Conservation (phyloP, 2,797 vertebrate genomes). For the Pogonophryne albipinna region DNA sequence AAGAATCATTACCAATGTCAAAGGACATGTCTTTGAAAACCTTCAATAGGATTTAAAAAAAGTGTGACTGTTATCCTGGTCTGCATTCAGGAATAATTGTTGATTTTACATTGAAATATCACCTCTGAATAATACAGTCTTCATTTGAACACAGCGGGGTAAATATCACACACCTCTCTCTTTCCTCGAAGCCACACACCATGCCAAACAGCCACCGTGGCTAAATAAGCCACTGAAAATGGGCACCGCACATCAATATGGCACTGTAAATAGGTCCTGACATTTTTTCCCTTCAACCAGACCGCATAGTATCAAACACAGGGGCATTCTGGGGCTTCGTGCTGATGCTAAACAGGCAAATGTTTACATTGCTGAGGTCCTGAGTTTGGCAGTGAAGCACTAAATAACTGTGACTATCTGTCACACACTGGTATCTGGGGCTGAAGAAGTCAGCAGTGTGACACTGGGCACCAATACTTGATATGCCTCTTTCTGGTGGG, state of each 20-base stretch:
- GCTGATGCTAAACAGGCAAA: constrained; percentile 50
- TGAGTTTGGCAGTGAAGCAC: constrained; percentile 61
- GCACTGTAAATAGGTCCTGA: constrained; percentile 52
- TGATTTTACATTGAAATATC: constrained; percentile 44
- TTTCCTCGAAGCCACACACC: constrained; percentile 51
- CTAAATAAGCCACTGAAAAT: constrained; percentile 59
- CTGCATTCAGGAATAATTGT: constrained; percentile 10
- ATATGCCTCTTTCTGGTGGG: constrained; percentile 19
- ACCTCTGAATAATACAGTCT: constrained; percentile 13
- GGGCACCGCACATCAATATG: constrained; percentile 42
- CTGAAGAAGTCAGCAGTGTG: constrained; percentile 34
- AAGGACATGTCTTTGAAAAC: neutral
- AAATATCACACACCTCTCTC: constrained; percentile 36
- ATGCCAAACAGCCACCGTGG: constrained; percentile 37
- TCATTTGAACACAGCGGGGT: constrained; percentile 34
- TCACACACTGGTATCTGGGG: constrained; percentile 11
- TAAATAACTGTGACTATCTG: constrained; percentile 47
- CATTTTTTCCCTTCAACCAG: constrained; percentile 31
- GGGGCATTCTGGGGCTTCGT: constrained; percentile 36
- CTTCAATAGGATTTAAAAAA: neutral
- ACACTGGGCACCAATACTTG: constrained; percentile 25
- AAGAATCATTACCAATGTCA: neutral
- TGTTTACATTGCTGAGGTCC: constrained; percentile 72
- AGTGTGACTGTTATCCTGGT: constrained; percentile 19
- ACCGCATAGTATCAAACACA: constrained; percentile 44